Evolutionary conservation across 30 jellyfish, hydroid and myxozoan species (phyloP).

Genomic region (Aurelia coerulea): DNA sequence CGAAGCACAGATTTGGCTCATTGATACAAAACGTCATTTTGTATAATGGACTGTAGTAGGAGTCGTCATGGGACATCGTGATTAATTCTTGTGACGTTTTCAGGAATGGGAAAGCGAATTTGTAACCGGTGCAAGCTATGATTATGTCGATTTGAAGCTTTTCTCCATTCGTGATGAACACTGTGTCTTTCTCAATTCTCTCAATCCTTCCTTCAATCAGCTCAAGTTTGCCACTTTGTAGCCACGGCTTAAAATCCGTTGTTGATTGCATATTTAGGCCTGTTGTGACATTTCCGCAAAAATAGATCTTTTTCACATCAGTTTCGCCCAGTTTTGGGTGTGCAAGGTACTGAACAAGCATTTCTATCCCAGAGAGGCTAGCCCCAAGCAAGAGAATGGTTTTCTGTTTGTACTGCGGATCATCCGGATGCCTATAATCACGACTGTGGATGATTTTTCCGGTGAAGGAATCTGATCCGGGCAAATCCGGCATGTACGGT

Average conservation of each 20-base stretch:
- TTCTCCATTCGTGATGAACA: slow-evolving; percentile 9
- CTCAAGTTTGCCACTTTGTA: slow-evolving; percentile 19
- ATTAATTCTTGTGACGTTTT: slow-evolving; percentile 3
- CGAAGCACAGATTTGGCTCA: slow-evolving; percentile 43
- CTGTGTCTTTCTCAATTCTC: background rate
- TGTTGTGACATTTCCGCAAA: slow-evolving; percentile 7
- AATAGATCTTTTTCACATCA: slow-evolving; percentile 24
- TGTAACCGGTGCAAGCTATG: slow-evolving; percentile 39
- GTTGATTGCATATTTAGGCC: background rate
- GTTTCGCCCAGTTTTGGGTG: slow-evolving; percentile 13
- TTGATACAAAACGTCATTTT: slow-evolving; percentile 32
- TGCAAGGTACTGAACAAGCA: slow-evolving; percentile 42
- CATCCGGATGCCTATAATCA: slow-evolving; percentile 16
- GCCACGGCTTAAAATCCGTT: slow-evolving; percentile 14
- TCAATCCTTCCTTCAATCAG: slow-evolving; percentile 14
- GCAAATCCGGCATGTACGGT: slow-evolving; percentile 31
- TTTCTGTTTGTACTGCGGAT: slow-evolving; percentile 1
- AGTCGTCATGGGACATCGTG: background rate
- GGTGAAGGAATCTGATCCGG: slow-evolving; percentile 8
- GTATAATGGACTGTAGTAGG: slow-evolving; percentile 32
- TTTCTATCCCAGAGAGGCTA: slow-evolving; percentile 34
- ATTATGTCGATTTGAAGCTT: slow-evolving; percentile 10
- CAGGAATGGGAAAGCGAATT: slow-evolving; percentile 29
- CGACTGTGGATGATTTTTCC: slow-evolving; percentile 44
- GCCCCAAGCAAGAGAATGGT: slow-evolving; percentile 37